These are phyloP conservation scores for Coptotermes formosanus DNA, from an alignment of 1,140 invertebrate species.

Conservation along the genomic window DNA sequence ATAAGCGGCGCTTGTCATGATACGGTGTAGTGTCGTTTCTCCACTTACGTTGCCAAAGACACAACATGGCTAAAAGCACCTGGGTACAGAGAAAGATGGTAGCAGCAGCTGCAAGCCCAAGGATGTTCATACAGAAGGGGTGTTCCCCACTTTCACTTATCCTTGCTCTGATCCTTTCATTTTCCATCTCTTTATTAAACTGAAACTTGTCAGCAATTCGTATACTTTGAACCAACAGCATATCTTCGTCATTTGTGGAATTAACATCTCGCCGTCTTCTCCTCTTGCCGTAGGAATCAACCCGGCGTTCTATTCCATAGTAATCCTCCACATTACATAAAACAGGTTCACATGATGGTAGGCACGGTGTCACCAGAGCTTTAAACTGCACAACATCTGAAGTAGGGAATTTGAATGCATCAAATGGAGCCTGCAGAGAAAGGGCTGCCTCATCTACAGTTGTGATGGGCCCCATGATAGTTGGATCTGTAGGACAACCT, in stretches of 20 bases:
- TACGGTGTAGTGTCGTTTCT: not conserved
- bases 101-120: not conserved
- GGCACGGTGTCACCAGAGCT: conserved; percentile 55
- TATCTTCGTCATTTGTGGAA: conserved; percentile 42
- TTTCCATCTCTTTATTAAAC: conserved; percentile 39
- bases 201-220: conserved; percentile 54
- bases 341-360: conserved; percentile 53
- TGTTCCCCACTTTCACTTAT: not conserved
- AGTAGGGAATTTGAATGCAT: conserved; percentile 59
- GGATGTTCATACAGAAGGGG: conserved; percentile 16
- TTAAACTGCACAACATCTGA: conserved; percentile 57
- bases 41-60: conserved; percentile 18
- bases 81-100: conserved; percentile 23
- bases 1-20: not conserved
- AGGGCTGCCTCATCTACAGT: conserved; percentile 45
- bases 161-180: not conserved
- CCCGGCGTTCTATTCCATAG: conserved; percentile 44
- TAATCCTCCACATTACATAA: conserved; percentile 49
- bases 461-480: conserved; percentile 51
- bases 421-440: conserved; percentile 52
- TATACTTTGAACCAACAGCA: conserved; percentile 52
- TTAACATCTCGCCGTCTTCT: conserved; percentile 38
- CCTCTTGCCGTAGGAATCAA: conserved; percentile 49
- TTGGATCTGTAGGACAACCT: conserved; percentile 54
- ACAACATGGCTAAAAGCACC: conserved; percentile 21